These are phyloP conservation scores for Rhamnusium bicolor DNA, from an alignment of 2,888 invertebrate species.

Conservation along the genomic window DNA sequence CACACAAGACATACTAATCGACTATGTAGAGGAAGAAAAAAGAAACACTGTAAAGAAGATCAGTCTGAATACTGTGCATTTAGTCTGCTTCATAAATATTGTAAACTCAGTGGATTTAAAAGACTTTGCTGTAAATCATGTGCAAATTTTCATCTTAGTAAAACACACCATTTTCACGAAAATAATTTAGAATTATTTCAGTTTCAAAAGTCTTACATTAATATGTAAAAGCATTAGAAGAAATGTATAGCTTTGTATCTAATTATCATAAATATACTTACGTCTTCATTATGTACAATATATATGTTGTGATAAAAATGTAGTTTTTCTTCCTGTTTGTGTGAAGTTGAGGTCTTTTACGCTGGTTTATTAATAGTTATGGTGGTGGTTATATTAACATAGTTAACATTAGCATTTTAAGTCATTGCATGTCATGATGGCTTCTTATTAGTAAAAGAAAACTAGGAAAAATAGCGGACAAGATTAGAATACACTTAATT, in stretches of 20 bases:
- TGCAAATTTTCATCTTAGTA: background rate
- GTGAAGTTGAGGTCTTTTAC: too few relatives aligned
- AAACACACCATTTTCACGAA: background rate
- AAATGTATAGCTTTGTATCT: background rate
- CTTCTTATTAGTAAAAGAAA: too few relatives aligned
- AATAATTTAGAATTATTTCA: background rate
- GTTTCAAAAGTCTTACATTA: background rate
- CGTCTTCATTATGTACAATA: too few relatives aligned
- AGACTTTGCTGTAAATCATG: conserved; percentile 77
- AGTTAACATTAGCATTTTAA: too few relatives aligned
- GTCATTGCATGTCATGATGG: too few relatives aligned
- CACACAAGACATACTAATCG: conserved; percentile 59
- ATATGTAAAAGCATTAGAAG: background rate
- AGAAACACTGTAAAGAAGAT: conserved; percentile 60
- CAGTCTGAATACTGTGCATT: conserved; percentile 73
- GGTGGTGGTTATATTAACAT: too few relatives aligned
- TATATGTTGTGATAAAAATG: too few relatives aligned
- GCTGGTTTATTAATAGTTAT: too few relatives aligned
- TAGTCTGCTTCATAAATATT: conserved; percentile 66
- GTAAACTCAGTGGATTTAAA: conserved; percentile 71
- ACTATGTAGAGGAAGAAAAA: conserved; percentile 60
- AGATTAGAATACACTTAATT: too few relatives aligned
- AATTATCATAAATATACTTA: background rate
- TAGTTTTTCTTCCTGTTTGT: too few relatives aligned
- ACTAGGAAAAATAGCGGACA: too few relatives aligned